A percentile compares a stretch with the other conserved stretches of the same genome.
Evolutionary conservation across 2,113 vertebrate species (phyloP).

Genomic region (Vulpes ferrilata): DNA sequence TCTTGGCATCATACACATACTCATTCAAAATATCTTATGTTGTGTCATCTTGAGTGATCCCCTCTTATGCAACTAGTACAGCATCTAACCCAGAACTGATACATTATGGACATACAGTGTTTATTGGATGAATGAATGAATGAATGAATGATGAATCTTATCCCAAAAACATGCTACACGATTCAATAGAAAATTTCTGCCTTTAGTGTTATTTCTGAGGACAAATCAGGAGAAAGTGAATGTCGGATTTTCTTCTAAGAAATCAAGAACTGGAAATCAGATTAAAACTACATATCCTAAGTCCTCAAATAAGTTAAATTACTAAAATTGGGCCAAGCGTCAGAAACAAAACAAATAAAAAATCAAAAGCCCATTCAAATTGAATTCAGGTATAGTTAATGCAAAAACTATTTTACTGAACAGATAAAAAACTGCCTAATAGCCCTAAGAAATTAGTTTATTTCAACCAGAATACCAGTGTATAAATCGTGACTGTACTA

Average conservation of each 20-base stretch:
- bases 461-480: background rate
- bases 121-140: background rate
- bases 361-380: background rate
- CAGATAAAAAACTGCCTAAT: background rate
- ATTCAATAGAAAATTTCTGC: background rate
- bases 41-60: background rate
- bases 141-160: background rate
- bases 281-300: conserved; percentile 8
- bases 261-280: conserved; percentile 14
- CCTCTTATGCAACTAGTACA: background rate
- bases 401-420: background rate
- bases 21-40: background rate
- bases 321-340: background rate
- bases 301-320: background rate
- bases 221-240: background rate
- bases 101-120: background rate
- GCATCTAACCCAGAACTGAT: background rate
- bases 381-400: background rate
- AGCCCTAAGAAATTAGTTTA: background rate
- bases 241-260: background rate
- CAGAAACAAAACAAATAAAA: background rate
- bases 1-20: background rate
- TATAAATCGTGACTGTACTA: background rate
- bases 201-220: background rate
- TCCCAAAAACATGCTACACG: background rate